These are phyloP conservation scores for Sciurus niger DNA, from an alignment of 2,113 vertebrate genomes.

Conservation along the genomic window DNA sequence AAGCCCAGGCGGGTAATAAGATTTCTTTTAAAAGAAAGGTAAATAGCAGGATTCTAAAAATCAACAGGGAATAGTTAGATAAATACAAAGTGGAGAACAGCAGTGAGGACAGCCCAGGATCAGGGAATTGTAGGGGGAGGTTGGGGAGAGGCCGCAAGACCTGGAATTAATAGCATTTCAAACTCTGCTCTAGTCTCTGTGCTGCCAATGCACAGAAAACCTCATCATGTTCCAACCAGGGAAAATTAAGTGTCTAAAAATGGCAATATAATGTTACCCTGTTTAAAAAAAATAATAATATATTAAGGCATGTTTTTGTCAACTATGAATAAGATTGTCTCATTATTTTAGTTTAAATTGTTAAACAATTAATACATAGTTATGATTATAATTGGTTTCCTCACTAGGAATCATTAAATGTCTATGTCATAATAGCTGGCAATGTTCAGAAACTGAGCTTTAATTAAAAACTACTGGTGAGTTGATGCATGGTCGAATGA, in stretches of 20 bases:
- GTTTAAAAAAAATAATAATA: background rate
- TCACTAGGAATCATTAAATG: constrained; percentile 17
- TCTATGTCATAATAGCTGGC: background rate
- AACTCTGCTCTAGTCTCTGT: background rate
- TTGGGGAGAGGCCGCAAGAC: background rate
- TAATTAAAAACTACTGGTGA: constrained; percentile 41
- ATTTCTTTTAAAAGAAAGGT: constrained; percentile 56
- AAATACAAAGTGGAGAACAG: background rate
- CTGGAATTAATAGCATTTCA: background rate
- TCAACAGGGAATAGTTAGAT: background rate
- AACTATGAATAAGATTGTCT: background rate
- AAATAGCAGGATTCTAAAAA: background rate
- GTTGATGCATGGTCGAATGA: background rate
- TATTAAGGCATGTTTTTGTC: background rate
- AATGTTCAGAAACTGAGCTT: constrained; percentile 39
- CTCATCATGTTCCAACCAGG: background rate
- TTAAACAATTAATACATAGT: background rate
- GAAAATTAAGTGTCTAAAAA: constrained; percentile 27
- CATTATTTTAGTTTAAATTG: constrained; percentile 21
- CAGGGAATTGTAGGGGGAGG: rapidly evolving
- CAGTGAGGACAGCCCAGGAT: background rate
- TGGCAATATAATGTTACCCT: background rate
- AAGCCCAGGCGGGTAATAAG: background rate
- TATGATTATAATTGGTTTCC: constrained; percentile 59
- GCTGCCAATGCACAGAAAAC: too few relatives aligned